Evolutionary conservation across 2,888 invertebrate species (phyloP).

Genomic region (Lathronympha strigana): DNA sequence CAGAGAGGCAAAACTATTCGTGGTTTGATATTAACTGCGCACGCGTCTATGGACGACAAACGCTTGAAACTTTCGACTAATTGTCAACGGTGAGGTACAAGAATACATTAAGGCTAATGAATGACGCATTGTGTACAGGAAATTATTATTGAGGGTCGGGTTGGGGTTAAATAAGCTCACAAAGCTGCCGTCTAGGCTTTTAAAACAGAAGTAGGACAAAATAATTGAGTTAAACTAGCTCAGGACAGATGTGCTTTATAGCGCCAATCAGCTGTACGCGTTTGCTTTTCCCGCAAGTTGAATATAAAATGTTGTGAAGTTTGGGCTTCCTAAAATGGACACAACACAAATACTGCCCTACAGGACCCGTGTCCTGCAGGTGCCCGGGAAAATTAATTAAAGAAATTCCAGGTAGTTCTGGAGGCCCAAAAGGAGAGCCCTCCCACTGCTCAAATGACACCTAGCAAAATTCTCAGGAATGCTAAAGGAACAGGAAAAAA

Average conservation of each 20-base stretch:
- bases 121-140: slow-evolving; percentile 82
- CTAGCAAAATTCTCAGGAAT: too few species aligned
- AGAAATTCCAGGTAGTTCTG: too few species aligned
- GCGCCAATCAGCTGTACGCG: not conserved
- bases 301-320: too few species aligned
- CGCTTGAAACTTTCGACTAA: slow-evolving; percentile 51
- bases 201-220: slow-evolving; percentile 25
- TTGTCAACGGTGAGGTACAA: slow-evolving; percentile 68
- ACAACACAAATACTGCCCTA: too few species aligned
- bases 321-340: too few species aligned
- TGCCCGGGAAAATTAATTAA: too few species aligned
- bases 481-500: too few species aligned
- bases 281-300: not conserved
- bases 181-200: slow-evolving; percentile 28
- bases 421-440: too few species aligned
- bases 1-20: too few species aligned
- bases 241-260: slow-evolving; percentile 11
- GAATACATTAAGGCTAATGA: slow-evolving; percentile 83
- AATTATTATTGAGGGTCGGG: slow-evolving; percentile 76
- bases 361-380: too few species aligned
- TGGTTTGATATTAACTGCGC: slow-evolving; percentile 47
- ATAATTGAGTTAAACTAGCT: slow-evolving; percentile 19
- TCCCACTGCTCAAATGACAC: too few species aligned
- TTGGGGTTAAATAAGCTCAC: slow-evolving; percentile 56
- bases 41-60: slow-evolving; percentile 54